A percentile compares a stretch with the other conserved stretches of the same genome.
Evolutionary conservation across 2,888 invertebrate genomes (phyloP).

Genomic region (Tetanocera ferruginea): DNA sequence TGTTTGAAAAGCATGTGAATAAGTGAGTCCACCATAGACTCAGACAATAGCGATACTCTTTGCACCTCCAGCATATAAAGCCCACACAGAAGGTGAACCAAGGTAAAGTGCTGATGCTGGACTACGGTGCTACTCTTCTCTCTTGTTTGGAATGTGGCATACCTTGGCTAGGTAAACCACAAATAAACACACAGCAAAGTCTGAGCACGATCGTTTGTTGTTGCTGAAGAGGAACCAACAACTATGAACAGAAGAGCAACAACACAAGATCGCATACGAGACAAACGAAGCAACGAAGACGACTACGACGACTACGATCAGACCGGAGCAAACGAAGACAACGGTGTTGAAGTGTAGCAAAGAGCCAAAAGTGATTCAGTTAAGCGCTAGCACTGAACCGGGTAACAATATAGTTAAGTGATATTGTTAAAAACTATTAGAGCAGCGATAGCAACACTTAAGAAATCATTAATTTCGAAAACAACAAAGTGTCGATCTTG

Average conservation of each 20-base stretch:
- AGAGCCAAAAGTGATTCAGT: slow-evolving; percentile 68
- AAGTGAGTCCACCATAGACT: not conserved
- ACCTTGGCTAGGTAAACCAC: not conserved
- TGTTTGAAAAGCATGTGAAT: not conserved
- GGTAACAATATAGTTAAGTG: slow-evolving; percentile 65
- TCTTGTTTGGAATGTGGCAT: not conserved
- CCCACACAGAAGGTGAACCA: not conserved
- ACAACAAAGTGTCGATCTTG: not conserved
- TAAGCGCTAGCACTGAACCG: slow-evolving; percentile 70
- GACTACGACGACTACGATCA: slow-evolving; percentile 42
- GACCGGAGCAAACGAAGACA: slow-evolving; percentile 50
- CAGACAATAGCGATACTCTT: not conserved
- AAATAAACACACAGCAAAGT: slow-evolving; percentile 39
- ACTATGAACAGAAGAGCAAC: slow-evolving; percentile 5
- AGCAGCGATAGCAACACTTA: slow-evolving; percentile 12
- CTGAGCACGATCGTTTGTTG: slow-evolving; percentile 48
- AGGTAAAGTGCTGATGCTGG: not conserved
- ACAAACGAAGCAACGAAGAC: slow-evolving; percentile 39
- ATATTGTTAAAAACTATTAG: slow-evolving; percentile 6
- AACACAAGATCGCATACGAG: slow-evolving; percentile 39
- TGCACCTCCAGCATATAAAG: not conserved
- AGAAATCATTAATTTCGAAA: not conserved
- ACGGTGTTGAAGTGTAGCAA: slow-evolving; percentile 61
- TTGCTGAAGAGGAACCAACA: not conserved
- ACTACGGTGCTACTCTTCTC: not conserved